Evolutionary conservation across 2,113 vertebrate species (phyloP), one percentile per base, ranked within the genome.

Genomic region (Festucalex cinctus): DNA sequence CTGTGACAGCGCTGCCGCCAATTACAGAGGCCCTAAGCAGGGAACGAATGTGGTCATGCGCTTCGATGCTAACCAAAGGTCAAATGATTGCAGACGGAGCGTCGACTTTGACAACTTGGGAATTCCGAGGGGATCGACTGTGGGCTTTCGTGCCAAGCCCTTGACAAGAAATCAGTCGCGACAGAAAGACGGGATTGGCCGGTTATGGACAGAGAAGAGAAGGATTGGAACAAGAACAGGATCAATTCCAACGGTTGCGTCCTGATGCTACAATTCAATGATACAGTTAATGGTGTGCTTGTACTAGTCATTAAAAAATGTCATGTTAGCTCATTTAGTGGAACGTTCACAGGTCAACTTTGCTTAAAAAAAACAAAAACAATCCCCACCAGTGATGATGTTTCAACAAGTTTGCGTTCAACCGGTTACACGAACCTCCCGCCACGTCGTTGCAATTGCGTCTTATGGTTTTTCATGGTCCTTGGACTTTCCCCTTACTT

Each of bases 21-120:
- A 87, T 89, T 88, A 89, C 59, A 43, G 56, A 77, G 75, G 64
- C 66, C 75, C 83, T 69, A n/a, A 84, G 75, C 77, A 80, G 82
- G 71, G 73, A 79, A 75, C 32, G 69, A 73, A 83, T 46, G 26
- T 76, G 70, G 70, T 68, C 60, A 28, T 69, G 75, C 81, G 83
- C 72, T 74, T 35, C 51, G 51, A 77, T 77, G 75, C 80, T 86
- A 88, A 89, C 86, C 78, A 86, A 85, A 75, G 78, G 65, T 71
- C 82, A 85, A 87, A 91, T 89, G 88, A 87, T 85, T 83, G 85
- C 76, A 81, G 85, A 89, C 88, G 82, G 85, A 88, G 74, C 73
- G 74, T 78, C 70, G 3, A 61, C 73, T 72, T 78, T 83, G 84
- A 83, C 84, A 85, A 24, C 4, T 13, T 44, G 48, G 75, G 67